phyloP scores from a whole-genome alignment of 2,113 vertebrate genomes.

The Penelope pileata region DNA sequence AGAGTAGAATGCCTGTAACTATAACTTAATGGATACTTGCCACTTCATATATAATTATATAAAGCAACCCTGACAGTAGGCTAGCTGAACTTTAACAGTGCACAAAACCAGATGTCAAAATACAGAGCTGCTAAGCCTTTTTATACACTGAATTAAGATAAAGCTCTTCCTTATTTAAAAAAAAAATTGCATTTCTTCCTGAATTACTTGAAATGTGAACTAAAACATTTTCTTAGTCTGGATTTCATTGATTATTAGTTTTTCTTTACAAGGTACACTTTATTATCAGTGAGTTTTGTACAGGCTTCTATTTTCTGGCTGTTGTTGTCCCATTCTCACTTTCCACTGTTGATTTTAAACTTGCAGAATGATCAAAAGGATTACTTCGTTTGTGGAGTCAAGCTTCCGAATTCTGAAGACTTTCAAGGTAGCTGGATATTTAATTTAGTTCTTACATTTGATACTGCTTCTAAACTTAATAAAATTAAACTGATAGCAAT shows the following conservation, averaged over 20 bases:
- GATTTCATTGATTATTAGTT: background rate
- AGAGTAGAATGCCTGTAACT: background rate
- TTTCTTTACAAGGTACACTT: background rate
- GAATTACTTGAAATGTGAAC: background rate
- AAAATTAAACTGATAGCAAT: background rate
- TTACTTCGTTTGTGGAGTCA: slow-evolving; percentile 97
- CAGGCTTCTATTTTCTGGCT: background rate
- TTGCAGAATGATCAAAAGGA: slow-evolving; percentile 92
- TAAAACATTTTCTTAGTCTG: background rate
- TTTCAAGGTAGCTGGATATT: slow-evolving; percentile 90
- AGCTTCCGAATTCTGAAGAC: slow-evolving; percentile 98
- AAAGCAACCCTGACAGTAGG: background rate
- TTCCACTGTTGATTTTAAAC: slow-evolving; percentile 64
- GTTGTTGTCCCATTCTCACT: background rate
- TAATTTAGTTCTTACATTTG: background rate
- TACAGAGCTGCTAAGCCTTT: background rate
- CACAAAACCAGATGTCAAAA: background rate
- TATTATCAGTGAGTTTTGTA: background rate
- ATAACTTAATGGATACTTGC: background rate
- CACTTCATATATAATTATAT: background rate
- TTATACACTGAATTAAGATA: background rate
- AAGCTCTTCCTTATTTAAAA: background rate
- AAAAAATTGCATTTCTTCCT: background rate
- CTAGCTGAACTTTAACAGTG: background rate
- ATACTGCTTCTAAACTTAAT: background rate